Evolutionary conservation across 2,797 vertebrate species (phyloP), one percentile per base, ranked within the genome.

Genomic region (Jordanella pulchra): DNA sequence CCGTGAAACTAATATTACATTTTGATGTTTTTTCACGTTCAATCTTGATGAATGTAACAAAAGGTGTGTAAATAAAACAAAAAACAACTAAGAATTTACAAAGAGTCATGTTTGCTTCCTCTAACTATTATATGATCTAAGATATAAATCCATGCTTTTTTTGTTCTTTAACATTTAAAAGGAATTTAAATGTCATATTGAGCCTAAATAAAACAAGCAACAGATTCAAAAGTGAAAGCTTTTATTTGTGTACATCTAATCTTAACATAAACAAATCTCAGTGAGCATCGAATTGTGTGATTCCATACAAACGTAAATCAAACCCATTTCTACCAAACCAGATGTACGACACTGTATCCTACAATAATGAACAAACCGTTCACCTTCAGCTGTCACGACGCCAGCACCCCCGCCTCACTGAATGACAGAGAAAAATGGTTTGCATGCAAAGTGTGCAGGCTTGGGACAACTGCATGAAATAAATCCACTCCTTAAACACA

Each of bases 381-480:
- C 58, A 61, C 58, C 58, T 61, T 61, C 58, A 61, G 58, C 32
- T 2, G 32, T 39, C 58, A 39, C 39, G 32, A 61, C 2, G 58
- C 21, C 32, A 4, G 32, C 30, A 32, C 50, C 21, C 21, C 50
- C 4, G 11, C 32, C 32, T 6, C 58, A 35, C 58, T n/a, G 58
- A 61, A 10, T 14, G 60, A 63, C 60, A 63, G 60, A 14, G 60
- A 63, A 42, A 63, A 63, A 44, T 63, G 35, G 32, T 65, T 32
- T 63, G 18, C 60, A 39, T 45, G 18, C 58, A 45, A 28, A 17
- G 66, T 67, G 74, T 54, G 28, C 75, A 47, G 67, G 72, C n/a
- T 3, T 32, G 58, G 70, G 23, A 76, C 42, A 25, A 51, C 68
- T 71, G 63, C 30, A 77, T 69, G 30, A 48, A 67, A 72, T 72